Base-by-base conservation (phyloP, 2,888 invertebrate species). In the Seira sanloemensis region DNA sequence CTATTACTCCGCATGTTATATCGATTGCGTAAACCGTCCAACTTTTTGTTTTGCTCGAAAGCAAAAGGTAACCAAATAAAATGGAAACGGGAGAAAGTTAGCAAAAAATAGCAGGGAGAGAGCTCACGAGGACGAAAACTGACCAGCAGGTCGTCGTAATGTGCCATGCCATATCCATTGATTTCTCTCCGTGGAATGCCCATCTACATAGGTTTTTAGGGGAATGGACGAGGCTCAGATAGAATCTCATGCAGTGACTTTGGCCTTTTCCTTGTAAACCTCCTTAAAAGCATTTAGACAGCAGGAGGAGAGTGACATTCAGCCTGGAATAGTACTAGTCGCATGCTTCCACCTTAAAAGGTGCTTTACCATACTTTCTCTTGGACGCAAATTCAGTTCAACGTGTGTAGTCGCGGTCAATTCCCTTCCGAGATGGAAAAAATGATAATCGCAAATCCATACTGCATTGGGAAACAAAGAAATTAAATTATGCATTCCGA, bases 191-290 rank as follows among this genome's bases (percentile, higher is more conserved):
- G 5, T 37, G 37, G 37, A 37, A 37, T n/a, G n/a, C n/a, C n/a
- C n/a, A n/a, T n/a, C n/a, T n/a, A n/a, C n/a, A n/a, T n/a, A n/a
- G n/a, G n/a, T n/a, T n/a, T n/a, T n/a, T n/a, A n/a, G 37, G 73
- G 74, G 68, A 73, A 73, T 54, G 73, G 27, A 66, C 46, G 73
- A 74, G 67, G 67, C 54, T 79, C 67, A 50, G 79, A 79, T 73
- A 74, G 73, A 73, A 79, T 79, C 79, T 73, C 67, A 26, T 19
- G 21, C 71, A 72, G 71, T 72, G 79, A 67, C 24, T 74, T 58
- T 79, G 74, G 67, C 66, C 79, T 79, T 37, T 37, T 37, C 37
- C 4, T 9, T 76, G 73, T 27, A n/a, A n/a, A n/a, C n/a, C n/a
- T n/a, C n/a, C n/a, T n/a, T n/a, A n/a, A n/a, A n/a, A n/a, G n/a